These are phyloP conservation scores for Pseudomyrmex dendroicus DNA, from an alignment of 1,140 invertebrate genomes.

Conservation along the genomic window DNA sequence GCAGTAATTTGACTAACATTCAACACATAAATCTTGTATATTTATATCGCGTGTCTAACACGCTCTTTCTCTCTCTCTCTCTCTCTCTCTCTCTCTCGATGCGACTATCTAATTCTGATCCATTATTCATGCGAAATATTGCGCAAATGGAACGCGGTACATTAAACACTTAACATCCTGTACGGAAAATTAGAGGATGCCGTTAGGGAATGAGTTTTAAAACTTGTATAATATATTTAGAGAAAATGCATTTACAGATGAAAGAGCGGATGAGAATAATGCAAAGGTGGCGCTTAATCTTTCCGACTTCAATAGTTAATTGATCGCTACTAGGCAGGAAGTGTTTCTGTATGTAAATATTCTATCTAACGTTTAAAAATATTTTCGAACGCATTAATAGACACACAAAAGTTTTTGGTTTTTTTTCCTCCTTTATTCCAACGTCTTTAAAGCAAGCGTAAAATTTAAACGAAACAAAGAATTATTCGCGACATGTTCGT, in stretches of 20 bases:
- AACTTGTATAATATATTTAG: background rate
- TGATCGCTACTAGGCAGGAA: background rate
- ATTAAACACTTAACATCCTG: constrained; percentile 22
- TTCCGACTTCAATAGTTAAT: constrained; percentile 7
- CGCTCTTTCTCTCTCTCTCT: too few species aligned
- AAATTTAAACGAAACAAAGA: background rate
- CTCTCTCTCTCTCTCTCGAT: background rate
- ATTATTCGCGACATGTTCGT: background rate
- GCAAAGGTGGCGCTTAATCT: background rate
- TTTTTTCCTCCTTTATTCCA: too few species aligned
- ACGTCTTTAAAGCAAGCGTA: too few species aligned
- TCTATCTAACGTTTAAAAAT: background rate
- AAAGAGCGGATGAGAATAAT: background rate
- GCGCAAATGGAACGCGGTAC: constrained; percentile 26
- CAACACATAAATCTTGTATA: background rate
- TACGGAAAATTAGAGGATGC: constrained; percentile 14
- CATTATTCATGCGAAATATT: constrained; percentile 44
- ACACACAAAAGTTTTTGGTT: background rate
- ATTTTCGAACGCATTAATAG: background rate
- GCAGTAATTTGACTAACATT: constrained; percentile 19
- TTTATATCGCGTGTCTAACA: constrained; percentile 36
- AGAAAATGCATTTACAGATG: background rate
- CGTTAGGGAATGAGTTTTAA: constrained; percentile 5
- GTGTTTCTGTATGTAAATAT: background rate
- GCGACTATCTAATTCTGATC: constrained; percentile 44